Evolutionary conservation across 2,113 vertebrate species (phyloP).

Genomic region (Rhegmatorhina hoffmannsi): DNA sequence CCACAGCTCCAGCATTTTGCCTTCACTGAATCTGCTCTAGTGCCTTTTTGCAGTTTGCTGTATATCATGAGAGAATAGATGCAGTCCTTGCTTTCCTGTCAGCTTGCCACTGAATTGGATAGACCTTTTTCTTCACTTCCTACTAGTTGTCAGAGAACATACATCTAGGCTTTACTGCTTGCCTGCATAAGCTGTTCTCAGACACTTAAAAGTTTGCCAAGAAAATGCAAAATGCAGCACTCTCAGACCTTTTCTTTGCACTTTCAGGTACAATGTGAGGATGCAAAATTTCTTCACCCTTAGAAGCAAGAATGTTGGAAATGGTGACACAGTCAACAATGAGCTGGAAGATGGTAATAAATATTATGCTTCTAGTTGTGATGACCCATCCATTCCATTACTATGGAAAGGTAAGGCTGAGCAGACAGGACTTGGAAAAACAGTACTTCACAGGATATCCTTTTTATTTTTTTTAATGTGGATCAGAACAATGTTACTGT

Average conservation of each 20-base stretch:
- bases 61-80: neutral
- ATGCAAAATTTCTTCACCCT: conserved; percentile 83
- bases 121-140: neutral
- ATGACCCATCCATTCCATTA: conserved; percentile 88
- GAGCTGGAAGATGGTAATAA: conserved; percentile 97
- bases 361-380: conserved; percentile 82
- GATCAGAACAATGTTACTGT: neutral
- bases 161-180: neutral
- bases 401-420: conserved; percentile 94
- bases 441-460: neutral
- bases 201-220: neutral
- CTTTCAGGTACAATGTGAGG: conserved; percentile 88
- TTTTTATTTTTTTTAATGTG: neutral
- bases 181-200: neutral
- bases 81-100: neutral
- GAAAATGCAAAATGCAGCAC: neutral
- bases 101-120: neutral
- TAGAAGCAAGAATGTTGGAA: conserved; percentile 87
- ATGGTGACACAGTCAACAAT: conserved; percentile 87
- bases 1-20: neutral
- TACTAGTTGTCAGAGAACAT: neutral
- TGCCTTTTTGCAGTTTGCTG: neutral
- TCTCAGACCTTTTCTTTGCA: conserved; percentile 15
- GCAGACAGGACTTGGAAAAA: conserved; percentile 85
- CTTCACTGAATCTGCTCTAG: neutral